phyloP scores from a whole-genome alignment of 2,113 vertebrate genomes.

The Cryptoleucopteryx plumbea region DNA sequence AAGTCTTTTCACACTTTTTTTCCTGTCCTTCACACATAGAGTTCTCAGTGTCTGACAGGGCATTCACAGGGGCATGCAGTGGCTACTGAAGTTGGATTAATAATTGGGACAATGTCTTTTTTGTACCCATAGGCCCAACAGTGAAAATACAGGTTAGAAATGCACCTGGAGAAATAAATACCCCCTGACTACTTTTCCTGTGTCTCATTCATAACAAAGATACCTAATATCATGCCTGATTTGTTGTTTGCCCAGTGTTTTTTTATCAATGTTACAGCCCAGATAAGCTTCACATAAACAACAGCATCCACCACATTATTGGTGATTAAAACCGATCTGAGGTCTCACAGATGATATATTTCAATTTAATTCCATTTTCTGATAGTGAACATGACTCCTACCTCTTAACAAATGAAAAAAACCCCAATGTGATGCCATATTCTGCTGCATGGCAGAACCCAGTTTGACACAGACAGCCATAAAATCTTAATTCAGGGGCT shows the following conservation, averaged over 20 bases:
- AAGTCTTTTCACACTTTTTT: background rate
- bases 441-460: background rate
- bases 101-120: background rate
- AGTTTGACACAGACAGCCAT: background rate
- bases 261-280: background rate
- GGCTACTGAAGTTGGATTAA: background rate
- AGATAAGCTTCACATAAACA: background rate
- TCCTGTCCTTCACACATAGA: background rate
- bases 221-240: background rate
- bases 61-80: background rate
- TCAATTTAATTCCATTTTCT: slow-evolving; percentile 10
- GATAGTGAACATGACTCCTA: background rate
- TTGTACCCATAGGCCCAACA: background rate
- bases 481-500: slow-evolving; percentile 3
- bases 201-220: background rate
- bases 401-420: background rate
- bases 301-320: background rate
- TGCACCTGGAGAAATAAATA: background rate
- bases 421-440: background rate
- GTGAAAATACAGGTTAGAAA: background rate
- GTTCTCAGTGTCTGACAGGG: background rate
- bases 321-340: background rate
- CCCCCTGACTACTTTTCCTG: background rate
- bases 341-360: background rate
- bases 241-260: background rate